These are phyloP conservation scores for Siphamia tubifer DNA, from an alignment of 2,113 vertebrate genomes.

Conservation along the genomic window DNA sequence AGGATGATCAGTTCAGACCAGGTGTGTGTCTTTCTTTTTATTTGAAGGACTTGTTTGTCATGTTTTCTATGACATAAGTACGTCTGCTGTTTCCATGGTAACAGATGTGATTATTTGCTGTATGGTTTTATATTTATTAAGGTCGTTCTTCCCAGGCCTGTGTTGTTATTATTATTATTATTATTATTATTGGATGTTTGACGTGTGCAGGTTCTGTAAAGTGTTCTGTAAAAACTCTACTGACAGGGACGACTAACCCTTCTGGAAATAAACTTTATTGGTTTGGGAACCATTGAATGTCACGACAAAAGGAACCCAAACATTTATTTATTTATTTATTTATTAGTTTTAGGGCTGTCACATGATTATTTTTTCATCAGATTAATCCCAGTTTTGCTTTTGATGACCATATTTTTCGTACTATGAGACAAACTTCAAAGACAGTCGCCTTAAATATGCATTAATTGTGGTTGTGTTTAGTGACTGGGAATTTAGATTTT, in stretches of 20 bases:
- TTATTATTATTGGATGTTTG: background rate
- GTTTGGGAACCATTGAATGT: conserved; percentile 37
- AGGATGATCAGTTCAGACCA: no score
- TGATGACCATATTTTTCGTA: no score
- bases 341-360: no score
- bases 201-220: background rate
- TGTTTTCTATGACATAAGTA: background rate
- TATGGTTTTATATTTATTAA: background rate
- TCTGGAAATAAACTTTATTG: conserved; percentile 21
- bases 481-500: no score
- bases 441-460: no score
- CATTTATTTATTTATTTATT: no score
- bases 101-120: conserved; percentile 1
- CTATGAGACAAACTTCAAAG: no score
- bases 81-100: conserved; percentile 27
- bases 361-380: no score
- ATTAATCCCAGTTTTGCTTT: no score
- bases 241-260: background rate
- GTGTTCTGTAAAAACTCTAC: background rate
- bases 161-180: no score
- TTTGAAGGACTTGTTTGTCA: background rate
- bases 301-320: conserved; percentile 15
- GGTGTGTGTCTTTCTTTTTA: background rate
- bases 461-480: no score
- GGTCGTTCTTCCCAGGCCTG: background rate